Percentiles rank a stretch among this genome's conserved stretches.
Evolutionary conservation across 2,888 invertebrate genomes (phyloP).

Genomic region (Eudemis profundana): DNA sequence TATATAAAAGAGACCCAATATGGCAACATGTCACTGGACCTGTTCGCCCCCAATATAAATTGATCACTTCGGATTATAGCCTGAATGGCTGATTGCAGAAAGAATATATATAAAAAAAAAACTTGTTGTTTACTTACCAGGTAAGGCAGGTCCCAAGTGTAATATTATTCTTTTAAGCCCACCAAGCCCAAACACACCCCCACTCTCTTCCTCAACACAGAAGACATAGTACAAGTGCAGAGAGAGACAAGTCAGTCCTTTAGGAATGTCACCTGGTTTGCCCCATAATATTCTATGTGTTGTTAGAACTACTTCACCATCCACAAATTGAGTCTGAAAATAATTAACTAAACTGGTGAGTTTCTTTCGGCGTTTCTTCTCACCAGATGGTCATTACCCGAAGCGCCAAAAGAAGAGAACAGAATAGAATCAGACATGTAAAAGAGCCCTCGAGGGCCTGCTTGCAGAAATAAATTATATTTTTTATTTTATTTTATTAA

Average conservation of each 20-base stretch:
- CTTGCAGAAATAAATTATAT: too few relatives aligned
- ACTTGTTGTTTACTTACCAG: slow-evolving; percentile 71
- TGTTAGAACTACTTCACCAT: slow-evolving; percentile 93
- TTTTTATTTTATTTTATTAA: too few relatives aligned
- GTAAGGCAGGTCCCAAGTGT: slow-evolving; percentile 88
- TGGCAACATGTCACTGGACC: too few relatives aligned
- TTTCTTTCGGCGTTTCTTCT: too few relatives aligned
- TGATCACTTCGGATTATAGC: too few relatives aligned
- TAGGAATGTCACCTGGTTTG: slow-evolving; percentile 89
- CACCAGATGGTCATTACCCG: too few relatives aligned
- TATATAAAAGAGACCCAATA: too few relatives aligned
- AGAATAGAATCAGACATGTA: too few relatives aligned
- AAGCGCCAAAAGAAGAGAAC: too few relatives aligned
- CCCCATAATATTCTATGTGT: slow-evolving; percentile 95
- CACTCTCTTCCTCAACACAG: slow-evolving; percentile 92
- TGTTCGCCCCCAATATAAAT: too few relatives aligned
- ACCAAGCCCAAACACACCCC: slow-evolving; percentile 92
- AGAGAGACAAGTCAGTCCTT: slow-evolving; percentile 88
- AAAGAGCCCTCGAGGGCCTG: too few relatives aligned
- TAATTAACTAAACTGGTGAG: background rate
- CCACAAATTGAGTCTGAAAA: slow-evolving; percentile 91
- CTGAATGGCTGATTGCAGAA: too few relatives aligned
- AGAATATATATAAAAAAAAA: background rate
- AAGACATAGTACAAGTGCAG: slow-evolving; percentile 90
- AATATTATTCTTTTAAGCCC: slow-evolving; percentile 92